phyloP scores from a whole-genome alignment of 2,797 vertebrate genomes.

The Mionectes olivaceus region DNA sequence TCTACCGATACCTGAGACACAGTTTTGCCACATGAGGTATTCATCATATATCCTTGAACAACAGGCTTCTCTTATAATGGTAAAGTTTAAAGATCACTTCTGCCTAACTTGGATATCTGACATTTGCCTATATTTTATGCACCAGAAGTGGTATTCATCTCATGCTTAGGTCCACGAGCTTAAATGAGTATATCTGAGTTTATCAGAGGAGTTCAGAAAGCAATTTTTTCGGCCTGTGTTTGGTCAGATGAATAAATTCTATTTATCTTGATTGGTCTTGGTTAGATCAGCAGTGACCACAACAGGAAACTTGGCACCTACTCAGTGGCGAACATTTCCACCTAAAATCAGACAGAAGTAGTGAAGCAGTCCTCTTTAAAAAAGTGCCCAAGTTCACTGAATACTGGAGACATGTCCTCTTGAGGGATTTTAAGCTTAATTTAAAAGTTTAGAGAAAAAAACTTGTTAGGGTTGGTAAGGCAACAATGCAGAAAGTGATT shows the following conservation, averaged over 20 bases:
- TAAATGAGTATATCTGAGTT: not conserved
- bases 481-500: constrained; percentile 45
- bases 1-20: not conserved
- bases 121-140: not conserved
- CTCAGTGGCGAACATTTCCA: not conserved
- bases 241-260: not conserved
- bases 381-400: not conserved
- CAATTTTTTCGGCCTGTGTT: not conserved
- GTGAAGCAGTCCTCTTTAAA: not conserved
- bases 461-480: not conserved
- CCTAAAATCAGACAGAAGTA: not conserved
- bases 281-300: not conserved
- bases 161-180: not conserved
- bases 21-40: not conserved
- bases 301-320: not conserved
- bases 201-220: not conserved
- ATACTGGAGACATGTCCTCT: not conserved
- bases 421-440: not conserved
- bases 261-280: not conserved
- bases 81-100: not conserved
- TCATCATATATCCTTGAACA: not conserved
- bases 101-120: not conserved
- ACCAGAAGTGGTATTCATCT: not conserved
- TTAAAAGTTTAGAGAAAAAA: not conserved
- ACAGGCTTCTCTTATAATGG: not conserved